Conservation (phyloP, 1,140 invertebrate species). For the Bombus balteatus region DNA sequence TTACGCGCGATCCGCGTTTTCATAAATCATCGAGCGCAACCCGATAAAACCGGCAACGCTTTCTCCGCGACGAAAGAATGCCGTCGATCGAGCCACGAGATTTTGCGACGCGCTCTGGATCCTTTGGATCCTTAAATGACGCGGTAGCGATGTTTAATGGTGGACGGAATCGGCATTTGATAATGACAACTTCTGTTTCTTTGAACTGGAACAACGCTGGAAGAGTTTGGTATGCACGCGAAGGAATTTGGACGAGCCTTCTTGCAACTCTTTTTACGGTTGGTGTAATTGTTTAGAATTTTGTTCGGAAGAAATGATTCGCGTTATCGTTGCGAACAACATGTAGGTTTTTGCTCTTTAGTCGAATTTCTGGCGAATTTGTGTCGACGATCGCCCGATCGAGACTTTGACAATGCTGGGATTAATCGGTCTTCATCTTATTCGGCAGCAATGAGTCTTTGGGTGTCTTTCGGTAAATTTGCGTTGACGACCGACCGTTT, state of each 20-base stretch:
- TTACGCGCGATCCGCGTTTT: slow-evolving; percentile 52
- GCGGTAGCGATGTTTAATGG: not conserved
- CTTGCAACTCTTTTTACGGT: not conserved
- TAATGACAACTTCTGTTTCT: not conserved
- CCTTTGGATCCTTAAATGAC: not conserved
- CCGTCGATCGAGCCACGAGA: slow-evolving; percentile 27
- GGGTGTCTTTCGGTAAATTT: too few relatives aligned
- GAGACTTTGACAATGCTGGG: too few relatives aligned
- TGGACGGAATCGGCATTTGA: not conserved
- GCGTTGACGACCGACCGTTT: not conserved
- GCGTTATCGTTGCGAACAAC: too few relatives aligned
- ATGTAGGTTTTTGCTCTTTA: not conserved
- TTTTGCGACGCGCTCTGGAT: not conserved
- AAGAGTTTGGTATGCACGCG: not conserved
- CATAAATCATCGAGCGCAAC: slow-evolving; percentile 61
- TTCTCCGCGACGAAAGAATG: slow-evolving; percentile 45
- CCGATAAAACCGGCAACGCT: slow-evolving; percentile 46
- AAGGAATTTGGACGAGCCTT: not conserved
- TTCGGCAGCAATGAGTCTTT: too few relatives aligned
- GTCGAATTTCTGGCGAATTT: not conserved
- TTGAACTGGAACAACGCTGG: not conserved
- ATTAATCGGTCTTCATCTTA: too few relatives aligned
- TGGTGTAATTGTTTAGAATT: not conserved
- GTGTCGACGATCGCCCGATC: too few relatives aligned
- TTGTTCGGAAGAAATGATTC: not conserved